These are phyloP conservation scores for Bradypus variegatus DNA, from an alignment of 2,797 vertebrate species.

Conservation along the genomic window DNA sequence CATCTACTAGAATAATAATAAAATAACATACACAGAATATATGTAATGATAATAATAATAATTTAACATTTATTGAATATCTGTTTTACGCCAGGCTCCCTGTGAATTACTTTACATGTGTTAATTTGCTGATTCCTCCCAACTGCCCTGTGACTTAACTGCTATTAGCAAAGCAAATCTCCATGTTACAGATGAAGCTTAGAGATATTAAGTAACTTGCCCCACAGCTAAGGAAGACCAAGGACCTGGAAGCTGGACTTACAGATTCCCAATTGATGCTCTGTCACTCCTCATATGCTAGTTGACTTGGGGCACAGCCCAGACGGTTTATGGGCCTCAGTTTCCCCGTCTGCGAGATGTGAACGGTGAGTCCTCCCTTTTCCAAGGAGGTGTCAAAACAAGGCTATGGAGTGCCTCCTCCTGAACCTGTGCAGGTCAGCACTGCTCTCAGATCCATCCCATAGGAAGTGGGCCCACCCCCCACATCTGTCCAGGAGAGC, in stretches of 20 bases:
- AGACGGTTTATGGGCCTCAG: neutral
- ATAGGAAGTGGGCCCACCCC: neutral
- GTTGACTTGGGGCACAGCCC: neutral
- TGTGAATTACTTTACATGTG: neutral
- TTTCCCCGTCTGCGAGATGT: constrained; percentile 27
- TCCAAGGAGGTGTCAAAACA: neutral
- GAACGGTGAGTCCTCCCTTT: neutral
- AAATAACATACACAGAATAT: no score
- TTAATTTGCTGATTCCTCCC: neutral
- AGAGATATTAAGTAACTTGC: neutral
- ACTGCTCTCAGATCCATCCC: neutral
- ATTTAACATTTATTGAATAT: neutral
- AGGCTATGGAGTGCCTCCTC: neutral
- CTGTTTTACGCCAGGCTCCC: neutral
- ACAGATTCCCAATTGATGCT: neutral
- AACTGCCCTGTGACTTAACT: neutral
- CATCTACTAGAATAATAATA: neutral
- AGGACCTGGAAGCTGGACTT: neutral
- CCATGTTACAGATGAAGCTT: neutral
- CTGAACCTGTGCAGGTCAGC: neutral
- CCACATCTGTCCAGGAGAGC: neutral
- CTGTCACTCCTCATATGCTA: neutral
- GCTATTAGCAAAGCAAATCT: neutral
- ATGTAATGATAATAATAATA: neutral
- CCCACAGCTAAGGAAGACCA: neutral